Conservation (phyloP, 2,888 invertebrate species). For the Gryllus longicercus region DNA sequence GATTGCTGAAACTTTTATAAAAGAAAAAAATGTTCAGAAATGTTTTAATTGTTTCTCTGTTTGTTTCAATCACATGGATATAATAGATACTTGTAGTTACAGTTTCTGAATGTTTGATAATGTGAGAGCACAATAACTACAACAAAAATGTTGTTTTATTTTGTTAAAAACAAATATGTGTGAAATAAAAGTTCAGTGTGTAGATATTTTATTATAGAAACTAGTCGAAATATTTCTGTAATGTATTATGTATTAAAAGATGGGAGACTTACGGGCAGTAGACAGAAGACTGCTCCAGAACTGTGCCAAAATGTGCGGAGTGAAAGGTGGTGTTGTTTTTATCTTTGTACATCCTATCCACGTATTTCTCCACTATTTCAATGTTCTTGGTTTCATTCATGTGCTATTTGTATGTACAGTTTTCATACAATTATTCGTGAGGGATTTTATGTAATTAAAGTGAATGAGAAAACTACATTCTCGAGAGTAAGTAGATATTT, state of each 20-base stretch:
- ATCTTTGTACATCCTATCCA: constrained; percentile 7
- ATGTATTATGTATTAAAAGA: constrained; percentile 20
- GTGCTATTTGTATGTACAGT: constrained; percentile 20
- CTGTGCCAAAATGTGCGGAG: neutral
- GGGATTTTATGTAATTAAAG: neutral
- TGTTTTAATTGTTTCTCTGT: constrained; percentile 23
- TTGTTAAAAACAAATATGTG: constrained; percentile 30
- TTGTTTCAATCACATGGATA: constrained; percentile 27
- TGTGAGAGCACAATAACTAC: constrained; percentile 36
- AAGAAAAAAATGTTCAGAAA: constrained; percentile 10
- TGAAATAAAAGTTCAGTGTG: constrained; percentile 27
- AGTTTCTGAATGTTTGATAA: constrained; percentile 32
- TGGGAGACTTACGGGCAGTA: neutral
- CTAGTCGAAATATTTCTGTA: constrained; percentile 34
- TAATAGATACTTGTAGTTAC: constrained; percentile 28
- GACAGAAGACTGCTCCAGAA: neutral
- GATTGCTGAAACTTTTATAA: neutral
- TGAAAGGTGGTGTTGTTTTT: neutral
- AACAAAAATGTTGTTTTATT: constrained; percentile 29
- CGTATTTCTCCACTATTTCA: neutral
- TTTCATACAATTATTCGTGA: constrained; percentile 19
- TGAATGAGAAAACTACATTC: constrained; percentile 11
- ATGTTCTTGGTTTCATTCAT: constrained; percentile 19
- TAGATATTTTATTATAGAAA: constrained; percentile 33
- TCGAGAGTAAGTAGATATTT: constrained; percentile 19